These are phyloP conservation scores for Diorhabda sublineata DNA, from an alignment of 1,140 invertebrate species.

Conservation along the genomic window DNA sequence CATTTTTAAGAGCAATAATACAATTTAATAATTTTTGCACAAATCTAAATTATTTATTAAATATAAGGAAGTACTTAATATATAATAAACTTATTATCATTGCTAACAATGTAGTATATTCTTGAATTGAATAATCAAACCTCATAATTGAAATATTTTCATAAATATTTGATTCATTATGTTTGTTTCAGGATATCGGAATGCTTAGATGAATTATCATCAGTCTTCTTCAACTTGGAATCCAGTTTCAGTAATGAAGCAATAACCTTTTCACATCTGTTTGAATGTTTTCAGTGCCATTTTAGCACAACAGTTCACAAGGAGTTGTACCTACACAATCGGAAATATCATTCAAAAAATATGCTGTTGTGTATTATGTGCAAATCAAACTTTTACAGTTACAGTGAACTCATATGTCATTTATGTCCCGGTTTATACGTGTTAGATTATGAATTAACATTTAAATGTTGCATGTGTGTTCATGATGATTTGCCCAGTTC, in stretches of 20 bases:
- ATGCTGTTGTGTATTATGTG: constrained; percentile 79
- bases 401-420: constrained; percentile 79
- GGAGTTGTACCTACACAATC: constrained; percentile 77
- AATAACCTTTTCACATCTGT: constrained; percentile 59
- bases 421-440: constrained; percentile 73
- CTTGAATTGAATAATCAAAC: no score
- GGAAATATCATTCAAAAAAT: constrained; percentile 78
- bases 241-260: constrained; percentile 42
- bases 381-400: constrained; percentile 78
- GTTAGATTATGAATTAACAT: constrained; percentile 60
- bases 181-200: constrained; percentile 56
- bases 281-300: constrained; percentile 80
- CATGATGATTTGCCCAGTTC: constrained; percentile 71
- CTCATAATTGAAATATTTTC: no score
- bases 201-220: constrained; percentile 57
- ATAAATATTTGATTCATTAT: not conserved
- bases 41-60: no score
- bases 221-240: constrained; percentile 66
- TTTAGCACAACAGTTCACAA: constrained; percentile 71
- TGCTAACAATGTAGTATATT: no score
- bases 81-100: no score
- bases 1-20: no score
- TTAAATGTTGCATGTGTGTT: constrained; percentile 71
- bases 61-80: no score
- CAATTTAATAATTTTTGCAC: no score